Evolutionary conservation across 2,797 vertebrate species (phyloP).

Genomic region (Zalophus californianus): DNA sequence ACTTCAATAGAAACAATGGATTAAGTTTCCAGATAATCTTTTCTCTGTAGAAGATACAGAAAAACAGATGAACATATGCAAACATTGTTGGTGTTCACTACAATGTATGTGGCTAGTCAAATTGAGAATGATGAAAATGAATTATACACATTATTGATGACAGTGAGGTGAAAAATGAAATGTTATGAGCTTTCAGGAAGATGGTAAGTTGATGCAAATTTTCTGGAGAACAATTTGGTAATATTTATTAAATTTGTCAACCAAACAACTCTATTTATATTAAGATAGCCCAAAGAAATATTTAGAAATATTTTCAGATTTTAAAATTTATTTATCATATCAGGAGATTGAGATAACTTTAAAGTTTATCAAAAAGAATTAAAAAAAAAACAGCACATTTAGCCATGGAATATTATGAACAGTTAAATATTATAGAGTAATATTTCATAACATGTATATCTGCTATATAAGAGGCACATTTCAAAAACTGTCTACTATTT

Average conservation of each 20-base stretch:
- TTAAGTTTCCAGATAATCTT: background rate
- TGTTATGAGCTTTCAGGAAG: background rate
- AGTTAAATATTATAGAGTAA: background rate
- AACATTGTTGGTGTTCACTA: rapidly evolving
- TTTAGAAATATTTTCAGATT: background rate
- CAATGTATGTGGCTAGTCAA: background rate
- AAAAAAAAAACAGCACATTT: background rate
- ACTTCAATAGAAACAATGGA: background rate
- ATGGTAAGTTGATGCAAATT: background rate
- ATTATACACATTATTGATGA: background rate
- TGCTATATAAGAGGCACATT: background rate
- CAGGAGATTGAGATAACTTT: background rate
- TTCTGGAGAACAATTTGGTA: background rate
- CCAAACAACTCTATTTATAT: background rate
- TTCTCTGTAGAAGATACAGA: background rate
- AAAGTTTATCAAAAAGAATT: background rate
- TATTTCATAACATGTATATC: background rate
- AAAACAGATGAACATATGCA: background rate
- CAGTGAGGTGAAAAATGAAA: background rate
- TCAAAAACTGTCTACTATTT: background rate
- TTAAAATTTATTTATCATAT: background rate
- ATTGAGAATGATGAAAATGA: background rate
- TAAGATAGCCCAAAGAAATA: background rate
- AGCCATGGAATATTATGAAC: background rate
- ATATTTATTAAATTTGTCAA: background rate